phyloP scores from a whole-genome alignment of 2,113 vertebrate genomes.

The Macquaria ambigua region DNA sequence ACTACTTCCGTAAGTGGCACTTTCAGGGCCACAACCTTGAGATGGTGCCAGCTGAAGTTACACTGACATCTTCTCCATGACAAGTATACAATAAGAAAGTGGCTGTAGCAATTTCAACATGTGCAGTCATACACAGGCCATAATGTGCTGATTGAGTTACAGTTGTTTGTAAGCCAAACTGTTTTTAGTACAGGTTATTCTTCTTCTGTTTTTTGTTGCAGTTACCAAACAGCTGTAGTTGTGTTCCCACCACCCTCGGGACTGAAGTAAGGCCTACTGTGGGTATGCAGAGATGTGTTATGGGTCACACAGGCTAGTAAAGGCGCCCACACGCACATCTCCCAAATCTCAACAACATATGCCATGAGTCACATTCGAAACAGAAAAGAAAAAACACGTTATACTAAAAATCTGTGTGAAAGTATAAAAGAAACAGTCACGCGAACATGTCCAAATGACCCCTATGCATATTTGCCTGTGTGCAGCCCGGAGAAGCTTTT shows the following conservation, averaged over 20 bases:
- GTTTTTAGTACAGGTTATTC: constrained; percentile 1
- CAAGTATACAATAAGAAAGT: neutral
- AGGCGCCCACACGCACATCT: neutral
- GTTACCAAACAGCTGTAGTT: neutral
- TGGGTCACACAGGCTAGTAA: no score
- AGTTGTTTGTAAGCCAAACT: neutral
- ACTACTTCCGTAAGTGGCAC: neutral
- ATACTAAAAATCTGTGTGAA: neutral
- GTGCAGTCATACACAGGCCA: neutral
- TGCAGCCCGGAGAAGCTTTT: no score
- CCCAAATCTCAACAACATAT: no score
- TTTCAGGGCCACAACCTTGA: neutral
- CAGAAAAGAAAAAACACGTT: neutral
- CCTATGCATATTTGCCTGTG: no score
- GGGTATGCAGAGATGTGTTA: neutral
- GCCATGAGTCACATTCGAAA: neutral
- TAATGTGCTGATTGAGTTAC: neutral
- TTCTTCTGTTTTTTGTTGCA: neutral
- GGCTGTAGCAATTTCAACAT: neutral
- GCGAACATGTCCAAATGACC: no score
- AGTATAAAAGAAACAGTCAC: no score
- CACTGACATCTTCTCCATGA: neutral
- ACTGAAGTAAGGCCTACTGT: neutral
- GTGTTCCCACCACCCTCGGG: neutral
- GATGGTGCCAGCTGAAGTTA: neutral